Percentiles rank a stretch among this genome's conserved stretches.
Evolutionary conservation across 2,888 invertebrate genomes (phyloP).

Genomic region (Pachydiplax longipennis): DNA sequence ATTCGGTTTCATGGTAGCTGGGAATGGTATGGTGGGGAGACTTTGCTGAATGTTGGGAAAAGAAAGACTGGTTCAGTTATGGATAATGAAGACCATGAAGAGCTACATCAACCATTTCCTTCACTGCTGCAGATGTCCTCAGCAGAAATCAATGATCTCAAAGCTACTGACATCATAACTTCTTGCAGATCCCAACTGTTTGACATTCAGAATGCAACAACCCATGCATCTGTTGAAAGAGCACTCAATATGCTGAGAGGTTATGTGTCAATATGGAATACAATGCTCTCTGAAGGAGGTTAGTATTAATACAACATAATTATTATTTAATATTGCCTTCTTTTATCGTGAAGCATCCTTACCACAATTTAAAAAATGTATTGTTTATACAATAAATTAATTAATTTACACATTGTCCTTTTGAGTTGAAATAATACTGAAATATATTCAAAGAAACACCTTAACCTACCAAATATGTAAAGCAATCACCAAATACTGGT

Average conservation of each 20-base stretch:
- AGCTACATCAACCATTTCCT: slow-evolving; percentile 57
- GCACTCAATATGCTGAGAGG: slow-evolving; percentile 66
- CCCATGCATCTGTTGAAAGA: slow-evolving; percentile 66
- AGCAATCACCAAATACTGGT: no score
- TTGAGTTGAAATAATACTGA: no score
- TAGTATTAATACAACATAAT: slow-evolving; percentile 50
- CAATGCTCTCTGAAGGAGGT: neutral
- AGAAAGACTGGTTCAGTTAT: slow-evolving; percentile 56
- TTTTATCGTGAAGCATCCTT: no score
- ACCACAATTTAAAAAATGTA: no score
- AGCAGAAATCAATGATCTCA: slow-evolving; percentile 63
- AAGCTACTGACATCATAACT: slow-evolving; percentile 64
- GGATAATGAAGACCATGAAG: slow-evolving; percentile 58
- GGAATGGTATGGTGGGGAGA: slow-evolving; percentile 50
- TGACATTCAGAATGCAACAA: slow-evolving; percentile 70
- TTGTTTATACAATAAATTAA: no score
- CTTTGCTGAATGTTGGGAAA: slow-evolving; percentile 60
- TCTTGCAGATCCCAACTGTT: slow-evolving; percentile 65
- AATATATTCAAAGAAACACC: no score
- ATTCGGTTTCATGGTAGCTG: slow-evolving; percentile 10
- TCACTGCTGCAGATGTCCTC: slow-evolving; percentile 56
- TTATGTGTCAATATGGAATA: slow-evolving; percentile 58
- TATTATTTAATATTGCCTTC: no score
- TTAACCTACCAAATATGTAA: no score
- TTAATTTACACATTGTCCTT: no score